Conservation (phyloP, 2,888 invertebrate genomes). For the Unio pictorum region DNA sequence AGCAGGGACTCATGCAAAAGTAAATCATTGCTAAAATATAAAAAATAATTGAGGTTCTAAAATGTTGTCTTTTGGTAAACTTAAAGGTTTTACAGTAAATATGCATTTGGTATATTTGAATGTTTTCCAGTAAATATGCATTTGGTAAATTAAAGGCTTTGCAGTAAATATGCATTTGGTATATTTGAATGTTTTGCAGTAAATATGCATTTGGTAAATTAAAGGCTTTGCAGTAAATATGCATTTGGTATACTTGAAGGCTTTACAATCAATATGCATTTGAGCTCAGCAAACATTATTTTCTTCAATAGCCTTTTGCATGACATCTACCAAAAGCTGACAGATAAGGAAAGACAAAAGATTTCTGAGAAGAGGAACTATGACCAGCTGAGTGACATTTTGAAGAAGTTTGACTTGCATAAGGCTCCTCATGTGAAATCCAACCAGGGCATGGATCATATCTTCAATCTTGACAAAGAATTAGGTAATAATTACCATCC, state of each 20-base stretch:
- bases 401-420: slow-evolving; percentile 20
- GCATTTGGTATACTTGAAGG: not conserved
- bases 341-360: slow-evolving; percentile 20
- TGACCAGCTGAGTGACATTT: slow-evolving; percentile 27
- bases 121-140: not conserved
- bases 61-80: too few species aligned
- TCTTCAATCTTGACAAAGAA: slow-evolving; percentile 52
- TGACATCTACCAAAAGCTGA: slow-evolving; percentile 19
- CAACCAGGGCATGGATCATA: slow-evolving; percentile 41
- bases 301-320: slow-evolving; percentile 16
- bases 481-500: slow-evolving; percentile 38
- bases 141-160: not conserved
- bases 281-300: not conserved
- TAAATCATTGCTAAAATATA: too few species aligned
- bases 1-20: too few species aligned
- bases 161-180: not conserved
- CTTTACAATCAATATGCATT: not conserved
- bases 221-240: not conserved
- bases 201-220: not conserved
- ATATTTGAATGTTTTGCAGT: not conserved
- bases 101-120: not conserved
- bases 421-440: slow-evolving; percentile 8
- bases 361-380: slow-evolving; percentile 24
- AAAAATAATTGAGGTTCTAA: too few species aligned
- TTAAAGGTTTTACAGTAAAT: not conserved